phyloP scores from a whole-genome alignment of 1,140 invertebrate species.

The Mizuhopecten yessoensis region DNA sequence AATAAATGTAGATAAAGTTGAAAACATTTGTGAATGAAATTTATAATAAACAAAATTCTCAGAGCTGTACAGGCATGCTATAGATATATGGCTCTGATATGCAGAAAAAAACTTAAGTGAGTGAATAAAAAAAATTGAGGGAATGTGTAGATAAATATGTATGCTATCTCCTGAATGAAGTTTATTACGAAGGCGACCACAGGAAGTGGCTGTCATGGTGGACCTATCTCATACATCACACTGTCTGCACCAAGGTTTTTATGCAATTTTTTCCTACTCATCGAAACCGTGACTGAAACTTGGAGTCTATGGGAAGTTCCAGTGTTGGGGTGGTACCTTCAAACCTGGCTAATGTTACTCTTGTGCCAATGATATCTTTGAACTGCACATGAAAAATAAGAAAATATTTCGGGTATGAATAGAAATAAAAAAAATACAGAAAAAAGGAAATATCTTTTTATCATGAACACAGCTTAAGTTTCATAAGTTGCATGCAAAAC shows the following conservation, averaged over 20 bases:
- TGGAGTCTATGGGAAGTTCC: neutral
- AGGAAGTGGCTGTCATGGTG: neutral
- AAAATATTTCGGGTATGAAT: neutral
- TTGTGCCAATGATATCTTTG: neutral
- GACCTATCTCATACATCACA: slow-evolving; percentile 4
- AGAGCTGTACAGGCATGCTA: neutral
- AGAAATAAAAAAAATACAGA: neutral
- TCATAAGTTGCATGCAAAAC: neutral
- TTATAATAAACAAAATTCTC: neutral
- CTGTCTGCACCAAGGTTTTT: slow-evolving; percentile 26
- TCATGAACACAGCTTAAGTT: neutral
- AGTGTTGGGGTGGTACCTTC: neutral
- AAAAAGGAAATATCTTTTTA: slow-evolving; percentile 10
- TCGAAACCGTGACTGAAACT: neutral
- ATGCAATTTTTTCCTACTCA: neutral
- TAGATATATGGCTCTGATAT: slow-evolving; percentile 27
- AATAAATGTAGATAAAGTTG: slow-evolving; percentile 17
- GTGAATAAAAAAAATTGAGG: slow-evolving; percentile 27
- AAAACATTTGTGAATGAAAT: slow-evolving; percentile 7
- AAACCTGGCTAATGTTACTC: neutral
- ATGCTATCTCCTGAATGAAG: slow-evolving; percentile 16
- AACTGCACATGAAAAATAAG: neutral
- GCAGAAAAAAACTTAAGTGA: neutral
- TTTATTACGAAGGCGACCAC: slow-evolving; percentile 7
- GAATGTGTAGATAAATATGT: neutral